Evolutionary conservation across 2,797 vertebrate species (phyloP).

Genomic region (Sebastes vulpes): DNA sequence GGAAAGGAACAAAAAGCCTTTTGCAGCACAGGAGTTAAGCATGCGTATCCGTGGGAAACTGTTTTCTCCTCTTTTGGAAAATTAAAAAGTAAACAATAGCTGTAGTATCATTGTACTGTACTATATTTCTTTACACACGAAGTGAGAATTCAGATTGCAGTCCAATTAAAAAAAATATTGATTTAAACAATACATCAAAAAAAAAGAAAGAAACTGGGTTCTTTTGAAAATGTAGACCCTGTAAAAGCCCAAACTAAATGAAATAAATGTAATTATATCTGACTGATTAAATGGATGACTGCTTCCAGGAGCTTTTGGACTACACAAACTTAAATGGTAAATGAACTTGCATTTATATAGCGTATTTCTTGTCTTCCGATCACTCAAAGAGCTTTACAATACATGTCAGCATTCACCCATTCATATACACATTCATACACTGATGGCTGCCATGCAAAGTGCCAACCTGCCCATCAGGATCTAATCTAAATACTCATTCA

Average conservation of each 20-base stretch:
- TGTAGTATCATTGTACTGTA: background rate
- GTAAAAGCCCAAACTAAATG: background rate
- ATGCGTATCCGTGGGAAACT: background rate
- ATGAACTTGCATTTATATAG: no score
- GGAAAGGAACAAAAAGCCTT: background rate
- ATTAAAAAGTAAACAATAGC: background rate
- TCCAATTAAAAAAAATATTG: background rate
- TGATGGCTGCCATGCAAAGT: no score
- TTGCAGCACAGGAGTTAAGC: background rate
- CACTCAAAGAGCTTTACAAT: no score
- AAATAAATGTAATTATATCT: constrained; percentile 6
- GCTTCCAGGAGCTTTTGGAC: constrained; percentile 22
- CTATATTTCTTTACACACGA: background rate
- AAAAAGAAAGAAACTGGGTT: background rate
- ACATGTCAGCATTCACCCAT: no score
- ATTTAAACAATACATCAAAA: background rate
- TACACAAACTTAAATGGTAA: background rate
- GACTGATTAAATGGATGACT: constrained; percentile 23
- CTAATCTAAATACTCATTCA: no score
- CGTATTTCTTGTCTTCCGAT: no score
- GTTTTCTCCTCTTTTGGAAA: background rate
- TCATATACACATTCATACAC: no score
- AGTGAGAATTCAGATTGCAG: background rate
- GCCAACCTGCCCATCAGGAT: no score
- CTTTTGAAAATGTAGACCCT: background rate